Evolutionary conservation across 1,140 invertebrate species (phyloP).

Genomic region (Metopolophium dirhodum): DNA sequence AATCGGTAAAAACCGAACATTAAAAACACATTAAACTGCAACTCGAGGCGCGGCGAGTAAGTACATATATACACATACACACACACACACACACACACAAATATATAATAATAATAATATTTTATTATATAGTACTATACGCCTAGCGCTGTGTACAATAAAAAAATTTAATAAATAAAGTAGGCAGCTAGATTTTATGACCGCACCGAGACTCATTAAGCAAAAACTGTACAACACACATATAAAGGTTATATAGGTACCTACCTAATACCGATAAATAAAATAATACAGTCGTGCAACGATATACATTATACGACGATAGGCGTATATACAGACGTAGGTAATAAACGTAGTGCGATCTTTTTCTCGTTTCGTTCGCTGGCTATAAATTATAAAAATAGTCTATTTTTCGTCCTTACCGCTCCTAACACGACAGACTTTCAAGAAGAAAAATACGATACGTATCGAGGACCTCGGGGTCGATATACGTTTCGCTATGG

Average conservation of each 20-base stretch:
- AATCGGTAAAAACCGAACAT: background rate
- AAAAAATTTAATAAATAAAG: slow-evolving; percentile 7
- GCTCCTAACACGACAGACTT: background rate
- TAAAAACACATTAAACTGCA: slow-evolving; percentile 28
- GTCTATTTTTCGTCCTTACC: background rate
- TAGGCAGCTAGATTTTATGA: background rate
- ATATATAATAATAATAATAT: too few relatives aligned
- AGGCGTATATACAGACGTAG: background rate
- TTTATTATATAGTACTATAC: background rate
- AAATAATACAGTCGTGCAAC: background rate
- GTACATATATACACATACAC: background rate
- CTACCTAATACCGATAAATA: background rate
- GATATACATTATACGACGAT: background rate
- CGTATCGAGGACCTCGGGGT: background rate
- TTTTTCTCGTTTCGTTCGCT: background rate
- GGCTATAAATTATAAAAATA: background rate
- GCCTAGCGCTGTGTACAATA: too few relatives aligned
- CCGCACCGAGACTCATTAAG: background rate
- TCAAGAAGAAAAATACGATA: background rate
- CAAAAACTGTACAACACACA: background rate
- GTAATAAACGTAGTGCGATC: background rate
- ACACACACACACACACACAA: background rate
- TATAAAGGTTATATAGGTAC: background rate
- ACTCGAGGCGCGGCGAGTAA: background rate
- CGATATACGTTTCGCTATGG: too few relatives aligned